These are phyloP conservation scores for Sminthurinus aureus DNA, from an alignment of 2,888 invertebrate genomes.

Conservation along the genomic window DNA sequence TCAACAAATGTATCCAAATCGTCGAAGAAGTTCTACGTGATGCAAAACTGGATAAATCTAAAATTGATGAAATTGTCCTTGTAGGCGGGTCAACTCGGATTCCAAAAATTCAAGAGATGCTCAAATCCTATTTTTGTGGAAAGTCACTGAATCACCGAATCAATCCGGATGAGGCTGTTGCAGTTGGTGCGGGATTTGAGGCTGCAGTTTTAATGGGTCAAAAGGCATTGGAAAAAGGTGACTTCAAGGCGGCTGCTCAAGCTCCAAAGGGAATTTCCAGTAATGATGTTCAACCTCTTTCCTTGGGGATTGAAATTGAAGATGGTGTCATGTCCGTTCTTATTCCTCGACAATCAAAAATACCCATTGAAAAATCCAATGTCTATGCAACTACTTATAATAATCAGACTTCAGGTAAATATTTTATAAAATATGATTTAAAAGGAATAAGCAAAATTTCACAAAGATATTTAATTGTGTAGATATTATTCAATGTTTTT, in stretches of 20 bases:
- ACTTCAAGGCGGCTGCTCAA: no score
- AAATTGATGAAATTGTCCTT: conserved; percentile 41
- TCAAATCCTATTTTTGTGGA: conserved; percentile 67
- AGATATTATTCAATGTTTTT: no score
- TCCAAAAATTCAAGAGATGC: conserved; percentile 40
- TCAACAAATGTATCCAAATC: conserved; percentile 31
- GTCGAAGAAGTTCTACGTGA: conserved; percentile 21
- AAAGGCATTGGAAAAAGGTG: conserved; percentile 60
- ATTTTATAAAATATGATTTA: no score
- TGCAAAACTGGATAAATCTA: background rate
- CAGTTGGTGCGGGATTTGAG: conserved; percentile 69
- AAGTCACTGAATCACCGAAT: conserved; percentile 68
- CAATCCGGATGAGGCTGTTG: conserved; percentile 69
- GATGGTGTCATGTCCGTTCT: conserved; percentile 15
- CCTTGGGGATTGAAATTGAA: conserved; percentile 33
- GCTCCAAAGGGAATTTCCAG: conserved; percentile 8
- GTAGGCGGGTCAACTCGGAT: conserved; percentile 45
- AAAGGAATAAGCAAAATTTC: no score
- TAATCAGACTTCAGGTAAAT: conserved; percentile 1
- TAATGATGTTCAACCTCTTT: conserved; percentile 43
- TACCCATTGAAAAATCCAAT: conserved; percentile 9
- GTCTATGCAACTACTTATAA: conserved; percentile 1
- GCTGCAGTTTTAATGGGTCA: conserved; percentile 68
- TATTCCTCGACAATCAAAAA: conserved; percentile 28
- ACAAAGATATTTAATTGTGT: no score